A percentile compares a stretch with the other conserved stretches of the same genome.
These are phyloP conservation scores for Corythornis cristatus DNA, from an alignment of 2,113 vertebrate genomes.

Conservation along the genomic window DNA sequence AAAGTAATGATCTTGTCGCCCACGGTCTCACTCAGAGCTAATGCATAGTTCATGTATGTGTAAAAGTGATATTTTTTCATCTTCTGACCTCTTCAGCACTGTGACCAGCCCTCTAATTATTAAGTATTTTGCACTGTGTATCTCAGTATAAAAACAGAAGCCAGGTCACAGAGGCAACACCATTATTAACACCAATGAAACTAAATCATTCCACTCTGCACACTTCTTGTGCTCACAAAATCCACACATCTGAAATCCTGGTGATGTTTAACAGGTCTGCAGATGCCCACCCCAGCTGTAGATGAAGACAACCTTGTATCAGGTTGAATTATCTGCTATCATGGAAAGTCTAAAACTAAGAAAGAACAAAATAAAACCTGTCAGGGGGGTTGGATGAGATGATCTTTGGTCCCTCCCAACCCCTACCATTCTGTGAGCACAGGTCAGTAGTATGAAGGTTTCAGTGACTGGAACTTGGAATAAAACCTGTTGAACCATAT, in stretches of 20 bases:
- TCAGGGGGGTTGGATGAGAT: too few relatives aligned
- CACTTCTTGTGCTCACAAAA: slow-evolving; percentile 15
- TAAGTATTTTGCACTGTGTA: slow-evolving; percentile 56
- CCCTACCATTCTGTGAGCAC: too few relatives aligned
- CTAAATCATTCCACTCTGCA: slow-evolving; percentile 29
- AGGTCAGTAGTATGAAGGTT: background rate
- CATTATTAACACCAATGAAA: slow-evolving; percentile 56
- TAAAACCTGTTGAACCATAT: background rate
- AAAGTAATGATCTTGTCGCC: background rate
- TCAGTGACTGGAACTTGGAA: background rate
- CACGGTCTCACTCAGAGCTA: background rate
- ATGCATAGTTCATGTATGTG: background rate
- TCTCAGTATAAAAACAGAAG: slow-evolving; percentile 57
- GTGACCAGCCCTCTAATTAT: slow-evolving; percentile 57
- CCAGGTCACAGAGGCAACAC: slow-evolving; percentile 29
- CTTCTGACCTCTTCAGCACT: slow-evolving; percentile 34
- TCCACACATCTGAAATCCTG: background rate
- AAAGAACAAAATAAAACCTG: background rate
- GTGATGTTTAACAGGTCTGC: background rate
- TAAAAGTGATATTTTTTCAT: slow-evolving; percentile 46
- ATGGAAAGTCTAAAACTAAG: background rate
- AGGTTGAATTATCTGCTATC: background rate
- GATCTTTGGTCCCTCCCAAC: too few relatives aligned
- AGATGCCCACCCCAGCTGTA: background rate
- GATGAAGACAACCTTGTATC: background rate